Evolutionary conservation across 2,888 invertebrate genomes (phyloP), one percentile per base, ranked within the genome.

Genomic region (Chymomyza procnemis): DNA sequence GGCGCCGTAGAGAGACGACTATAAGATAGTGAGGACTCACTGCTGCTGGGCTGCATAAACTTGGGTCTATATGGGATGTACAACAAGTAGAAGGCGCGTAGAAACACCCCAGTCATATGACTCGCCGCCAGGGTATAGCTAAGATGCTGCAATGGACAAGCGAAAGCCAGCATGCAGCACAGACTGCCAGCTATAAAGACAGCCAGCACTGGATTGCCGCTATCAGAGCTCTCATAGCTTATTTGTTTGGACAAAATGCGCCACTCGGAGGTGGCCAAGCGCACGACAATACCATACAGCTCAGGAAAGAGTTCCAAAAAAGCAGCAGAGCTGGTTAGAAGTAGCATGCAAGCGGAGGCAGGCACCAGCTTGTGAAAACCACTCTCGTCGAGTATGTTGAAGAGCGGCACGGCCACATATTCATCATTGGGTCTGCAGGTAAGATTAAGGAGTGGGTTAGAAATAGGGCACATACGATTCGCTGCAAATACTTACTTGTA

Each of bases 201-300:
- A 1, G 93, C 93, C 64, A 93, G 76, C 2, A 93, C 91, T 0
- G 93, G 93, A 75, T 92, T 93, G 30, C 93, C 93, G 64, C 93
- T 93, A 14, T 92, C 90, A 0, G 92, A 87, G 79, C 92, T 92
- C 80, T 92, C 92, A 71, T 92, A 93, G 30, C 92, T 90, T 60
- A 93, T 91, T 59, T 92, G 92, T 19, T 92, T 90, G 30, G 92
- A 91, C 18, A 93, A 87, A 22, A 93, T 91, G 67, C 92, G 90
- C 93, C 93, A 93, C 76, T 93, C 93, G 9, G 92, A 91, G 58
- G 92, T 92, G n/a, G 93, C 92, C 67, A 93, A 88, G 30, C 90
- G 90, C 34, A 93, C 92, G 64, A 93, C 91, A 61, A 92, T 89
- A 12, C 90, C 90, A 77, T 92, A 93, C 34, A 92, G 88, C 60